Evolutionary conservation across 2,113 vertebrate genomes (phyloP), one percentile per base, ranked within the genome.

Genomic region (Microtus pennsylvanicus): DNA sequence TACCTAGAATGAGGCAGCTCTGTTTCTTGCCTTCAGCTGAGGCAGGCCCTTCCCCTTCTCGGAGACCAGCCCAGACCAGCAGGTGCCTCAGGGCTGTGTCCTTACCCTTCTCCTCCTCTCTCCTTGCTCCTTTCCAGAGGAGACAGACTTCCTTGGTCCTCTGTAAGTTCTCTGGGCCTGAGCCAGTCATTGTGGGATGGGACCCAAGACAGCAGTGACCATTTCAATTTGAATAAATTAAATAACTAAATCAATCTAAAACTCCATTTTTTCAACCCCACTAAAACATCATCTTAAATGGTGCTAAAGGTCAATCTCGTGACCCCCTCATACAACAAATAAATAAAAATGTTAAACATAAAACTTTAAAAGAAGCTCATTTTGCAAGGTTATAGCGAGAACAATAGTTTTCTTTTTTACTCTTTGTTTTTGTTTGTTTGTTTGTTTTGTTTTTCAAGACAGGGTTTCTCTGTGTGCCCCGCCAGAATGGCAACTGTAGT

Each of bases 101-200:
- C 19, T 77, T 0, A 78, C 22, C 7, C 7, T 13, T 45, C 30
- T 26, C 33, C 38, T 47, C 30, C 33, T 28, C 45, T 19, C 45
- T 87, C n/a, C 42, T 30, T 22, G 7, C 33, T 30, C 11, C 35
- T 33, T 78, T 50, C 28, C 45, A 52, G 28, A 22, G 65, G n/a
- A 26, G 61, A 19, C 1, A 2, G 21, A 61, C 47, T 2, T 4
- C 35, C 3, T 1, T 63, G 2, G 1, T 16, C 82, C 45, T 13
- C n/a, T 67, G 13, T 12, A 6, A 26, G 28, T 45, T 38, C 47
- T n/a, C 47, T 76, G 42, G 13, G 33, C 26, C 0, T 7, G 14
- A 3, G 11, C n/a, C 14, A 2, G 21, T 4, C 4, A n/a, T 3
- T 4, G 42, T 8, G 4, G 24, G 30, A 69, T 77, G 30, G 21